A percentile compares a stretch with the other conserved stretches of the same genome.
Conservation (phyloP, 2,888 invertebrate species). For the Nomada flava region DNA sequence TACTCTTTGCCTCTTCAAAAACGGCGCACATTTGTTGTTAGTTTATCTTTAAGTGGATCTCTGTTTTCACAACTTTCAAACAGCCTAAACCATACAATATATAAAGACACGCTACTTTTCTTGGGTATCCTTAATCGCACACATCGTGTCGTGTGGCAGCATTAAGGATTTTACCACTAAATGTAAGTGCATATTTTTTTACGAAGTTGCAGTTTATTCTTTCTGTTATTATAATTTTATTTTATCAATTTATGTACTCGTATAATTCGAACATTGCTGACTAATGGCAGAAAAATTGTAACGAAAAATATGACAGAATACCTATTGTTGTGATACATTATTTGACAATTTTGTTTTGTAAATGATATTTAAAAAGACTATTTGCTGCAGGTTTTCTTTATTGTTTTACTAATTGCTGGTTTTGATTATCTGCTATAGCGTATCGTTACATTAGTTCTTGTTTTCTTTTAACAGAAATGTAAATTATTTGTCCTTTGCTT, state of each 20-base stretch:
- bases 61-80: constrained; percentile 24
- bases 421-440: background rate
- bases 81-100: constrained; percentile 8
- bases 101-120: constrained; percentile 14
- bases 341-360: constrained; percentile 8
- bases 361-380: background rate
- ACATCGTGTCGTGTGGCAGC: constrained; percentile 46
- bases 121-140: constrained; percentile 23
- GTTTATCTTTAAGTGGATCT: constrained; percentile 19
- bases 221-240: background rate
- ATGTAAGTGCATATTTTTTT: constrained; percentile 49
- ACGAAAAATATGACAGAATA: background rate
- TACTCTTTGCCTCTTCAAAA: constrained; percentile 36
- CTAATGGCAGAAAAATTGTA: background rate
- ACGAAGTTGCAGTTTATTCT: background rate
- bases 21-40: constrained; percentile 37
- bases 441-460: background rate
- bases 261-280: background rate
- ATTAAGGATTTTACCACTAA: constrained; percentile 39
- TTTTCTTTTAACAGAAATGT: background rate
- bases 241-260: background rate
- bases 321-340: constrained; percentile 20
- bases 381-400: background rate
- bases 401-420: background rate
- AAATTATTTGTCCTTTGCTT: background rate